Percentiles rank a stretch among this genome's conserved stretches.
phyloP scores from a whole-genome alignment of 2,888 invertebrate species.

The Byasa hedistus region DNA sequence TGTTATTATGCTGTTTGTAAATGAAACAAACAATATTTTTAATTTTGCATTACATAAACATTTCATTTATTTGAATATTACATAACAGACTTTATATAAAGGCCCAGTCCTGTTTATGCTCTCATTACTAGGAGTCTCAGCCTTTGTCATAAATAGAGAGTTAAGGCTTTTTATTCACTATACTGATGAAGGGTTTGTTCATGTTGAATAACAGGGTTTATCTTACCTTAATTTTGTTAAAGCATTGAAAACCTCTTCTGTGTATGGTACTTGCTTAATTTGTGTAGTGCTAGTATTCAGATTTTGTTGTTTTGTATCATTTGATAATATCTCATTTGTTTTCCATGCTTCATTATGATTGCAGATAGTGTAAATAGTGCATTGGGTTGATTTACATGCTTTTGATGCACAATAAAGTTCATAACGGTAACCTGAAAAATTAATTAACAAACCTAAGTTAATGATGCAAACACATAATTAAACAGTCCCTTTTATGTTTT shows the following conservation, averaged over 20 bases:
- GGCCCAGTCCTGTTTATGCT: too few species aligned
- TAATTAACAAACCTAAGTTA: conserved; percentile 7
- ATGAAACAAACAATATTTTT: too few species aligned
- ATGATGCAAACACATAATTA: background rate
- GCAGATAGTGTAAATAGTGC: conserved; percentile 91
- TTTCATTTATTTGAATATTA: too few species aligned
- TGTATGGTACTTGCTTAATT: conserved; percentile 73
- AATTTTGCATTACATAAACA: too few species aligned
- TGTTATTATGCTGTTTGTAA: too few species aligned
- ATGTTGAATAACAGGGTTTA: background rate
- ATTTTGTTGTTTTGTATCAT: conserved; percentile 29
- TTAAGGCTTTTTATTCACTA: too few species aligned
- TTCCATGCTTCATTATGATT: conserved; percentile 87
- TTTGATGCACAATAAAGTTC: conserved; percentile 96
- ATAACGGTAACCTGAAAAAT: conserved; percentile 89
- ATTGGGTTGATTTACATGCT: conserved; percentile 92
- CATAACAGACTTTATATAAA: too few species aligned
- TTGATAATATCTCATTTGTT: conserved; percentile 82
- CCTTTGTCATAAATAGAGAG: too few species aligned
- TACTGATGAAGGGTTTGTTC: too few species aligned
- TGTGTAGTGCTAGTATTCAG: conserved; percentile 1
- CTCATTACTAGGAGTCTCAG: too few species aligned
- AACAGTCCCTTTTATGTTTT: too few species aligned
- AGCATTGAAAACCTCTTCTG: conserved; percentile 88
- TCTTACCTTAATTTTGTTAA: conserved; percentile 79